These are phyloP conservation scores for Cotesia vestalis DNA, from an alignment of 1,140 invertebrate species.

Conservation along the genomic window DNA sequence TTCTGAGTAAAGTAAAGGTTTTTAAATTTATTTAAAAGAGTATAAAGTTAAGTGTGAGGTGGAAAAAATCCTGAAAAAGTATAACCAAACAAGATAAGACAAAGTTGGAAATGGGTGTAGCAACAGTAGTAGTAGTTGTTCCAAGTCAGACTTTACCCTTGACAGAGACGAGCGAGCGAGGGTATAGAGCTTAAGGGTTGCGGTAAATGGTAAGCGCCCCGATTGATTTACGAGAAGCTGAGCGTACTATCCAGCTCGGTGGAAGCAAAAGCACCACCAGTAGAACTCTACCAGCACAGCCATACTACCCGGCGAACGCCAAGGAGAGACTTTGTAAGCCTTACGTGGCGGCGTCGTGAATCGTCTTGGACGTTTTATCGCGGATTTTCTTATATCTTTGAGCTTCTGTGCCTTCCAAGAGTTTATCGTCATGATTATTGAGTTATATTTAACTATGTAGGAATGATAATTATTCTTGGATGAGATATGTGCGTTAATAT, in stretches of 20 bases:
- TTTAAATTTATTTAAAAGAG: no score
- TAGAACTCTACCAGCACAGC: neutral
- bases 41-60: no score
- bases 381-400: constrained; percentile 13
- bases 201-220: constrained; percentile 40
- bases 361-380: constrained; percentile 28
- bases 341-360: constrained; percentile 14
- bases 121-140: neutral
- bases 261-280: no score
- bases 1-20: no score
- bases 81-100: neutral
- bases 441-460: neutral
- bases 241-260: neutral
- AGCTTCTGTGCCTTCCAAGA: neutral
- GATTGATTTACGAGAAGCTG: constrained; percentile 43
- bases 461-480: no score
- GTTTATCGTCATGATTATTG: constrained; percentile 13
- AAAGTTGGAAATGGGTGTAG: constrained; percentile 4
- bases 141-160: neutral
- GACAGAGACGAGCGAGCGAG: constrained; percentile 17
- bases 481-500: no score
- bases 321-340: constrained; percentile 28
- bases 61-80: neutral
- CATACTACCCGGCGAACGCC: neutral
- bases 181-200: constrained; percentile 41